Conservation (phyloP, 2,888 invertebrate species). For the Drosophila gaucha region DNA sequence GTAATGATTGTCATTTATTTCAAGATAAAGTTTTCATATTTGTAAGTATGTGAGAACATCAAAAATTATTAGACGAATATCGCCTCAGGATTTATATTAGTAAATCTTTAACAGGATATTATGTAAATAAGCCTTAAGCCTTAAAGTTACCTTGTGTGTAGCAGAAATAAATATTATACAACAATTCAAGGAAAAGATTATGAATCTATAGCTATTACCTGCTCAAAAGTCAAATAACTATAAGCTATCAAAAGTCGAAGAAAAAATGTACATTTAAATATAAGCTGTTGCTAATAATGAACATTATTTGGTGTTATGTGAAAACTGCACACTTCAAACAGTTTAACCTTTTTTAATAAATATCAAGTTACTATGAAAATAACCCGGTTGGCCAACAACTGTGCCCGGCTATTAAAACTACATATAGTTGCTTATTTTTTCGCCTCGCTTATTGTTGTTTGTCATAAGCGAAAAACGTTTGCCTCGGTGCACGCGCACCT, state of each 20-base stretch:
- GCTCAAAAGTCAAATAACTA: neutral
- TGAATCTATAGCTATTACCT: neutral
- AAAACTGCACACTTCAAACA: neutral
- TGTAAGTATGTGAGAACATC: neutral
- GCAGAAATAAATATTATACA: too few species aligned
- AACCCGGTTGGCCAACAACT: neutral
- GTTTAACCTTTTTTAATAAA: constrained; percentile 10
- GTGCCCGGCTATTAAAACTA: constrained; percentile 6
- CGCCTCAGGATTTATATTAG: too few species aligned
- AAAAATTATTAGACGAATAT: neutral
- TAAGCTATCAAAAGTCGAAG: neutral
- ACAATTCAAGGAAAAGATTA: too few species aligned
- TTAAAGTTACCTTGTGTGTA: too few species aligned
- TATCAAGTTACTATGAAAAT: constrained; percentile 7
- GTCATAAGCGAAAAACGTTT: constrained; percentile 22
- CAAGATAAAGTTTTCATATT: neutral
- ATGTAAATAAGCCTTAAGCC: too few species aligned
- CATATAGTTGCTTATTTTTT: neutral
- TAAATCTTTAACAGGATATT: too few species aligned
- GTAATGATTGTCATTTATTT: neutral
- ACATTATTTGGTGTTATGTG: neutral
- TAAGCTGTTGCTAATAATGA: neutral
- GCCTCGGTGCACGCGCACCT: constrained; percentile 49
- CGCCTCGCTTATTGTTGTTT: constrained; percentile 24
- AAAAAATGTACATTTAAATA: neutral